Percentiles rank a stretch among this genome's conserved stretches.
These are phyloP conservation scores for Centroberyx gerrardi DNA, from an alignment of 2,797 vertebrate genomes.

Conservation along the genomic window DNA sequence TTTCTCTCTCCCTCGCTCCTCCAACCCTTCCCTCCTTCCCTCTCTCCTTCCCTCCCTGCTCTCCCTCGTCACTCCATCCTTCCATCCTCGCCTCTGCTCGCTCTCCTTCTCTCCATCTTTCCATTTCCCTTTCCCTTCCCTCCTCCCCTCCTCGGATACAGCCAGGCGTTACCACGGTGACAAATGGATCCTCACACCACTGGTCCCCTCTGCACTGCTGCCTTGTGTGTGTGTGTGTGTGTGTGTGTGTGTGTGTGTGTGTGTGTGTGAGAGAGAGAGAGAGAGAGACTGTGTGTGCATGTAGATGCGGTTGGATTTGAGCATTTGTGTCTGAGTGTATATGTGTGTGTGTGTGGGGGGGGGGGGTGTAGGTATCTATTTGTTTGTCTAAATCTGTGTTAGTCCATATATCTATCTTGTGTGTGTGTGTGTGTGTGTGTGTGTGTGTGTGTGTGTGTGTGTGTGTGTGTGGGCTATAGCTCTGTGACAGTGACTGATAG, in stretches of 20 bases:
- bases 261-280: constrained; percentile 11
- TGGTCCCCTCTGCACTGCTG: constrained; percentile 17
- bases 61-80: constrained; percentile 9
- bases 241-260: constrained; percentile 21
- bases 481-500: constrained; percentile 88
- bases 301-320: too few species aligned
- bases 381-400: too few species aligned
- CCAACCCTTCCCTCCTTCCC: constrained; percentile 1
- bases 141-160: constrained; percentile 79
- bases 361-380: too few species aligned
- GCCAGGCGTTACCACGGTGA: constrained; percentile 84
- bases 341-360: too few species aligned
- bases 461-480: constrained; percentile 8
- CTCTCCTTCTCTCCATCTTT: constrained; percentile 71
- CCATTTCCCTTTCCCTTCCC: constrained; percentile 26
- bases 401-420: constrained; percentile 13
- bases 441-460: neutral
- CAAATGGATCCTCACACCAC: constrained; percentile 84
- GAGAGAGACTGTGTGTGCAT: neutral
- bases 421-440: constrained; percentile 9
- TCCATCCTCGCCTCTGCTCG: constrained; percentile 66
- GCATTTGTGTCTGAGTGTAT: too few species aligned
- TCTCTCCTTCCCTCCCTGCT: constrained; percentile 33
- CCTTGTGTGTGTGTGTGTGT: constrained; percentile 31
- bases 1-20: constrained; percentile 3